Percentiles rank a stretch among this genome's conserved stretches.
Conservation (phyloP, 1,140 invertebrate species). For the Trichogramma pretiosum region DNA sequence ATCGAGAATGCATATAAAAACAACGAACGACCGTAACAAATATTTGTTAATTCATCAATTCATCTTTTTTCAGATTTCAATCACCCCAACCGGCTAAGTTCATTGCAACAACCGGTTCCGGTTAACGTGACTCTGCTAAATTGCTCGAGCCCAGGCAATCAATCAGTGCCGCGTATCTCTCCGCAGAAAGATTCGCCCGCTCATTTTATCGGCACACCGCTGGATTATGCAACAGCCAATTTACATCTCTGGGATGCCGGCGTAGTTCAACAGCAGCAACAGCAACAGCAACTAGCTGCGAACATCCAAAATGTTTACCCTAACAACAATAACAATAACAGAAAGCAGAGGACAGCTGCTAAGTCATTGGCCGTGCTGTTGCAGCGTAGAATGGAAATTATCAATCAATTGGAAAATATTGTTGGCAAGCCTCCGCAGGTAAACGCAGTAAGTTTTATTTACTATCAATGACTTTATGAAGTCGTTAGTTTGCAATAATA, state of each 20-base stretch:
- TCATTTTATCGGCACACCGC: conserved; percentile 37
- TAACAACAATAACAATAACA: conserved; percentile 19
- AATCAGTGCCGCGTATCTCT: conserved; percentile 30
- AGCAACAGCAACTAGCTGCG: conserved; percentile 34
- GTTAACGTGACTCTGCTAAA: no score
- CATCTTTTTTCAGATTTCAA: conserved; percentile 27
- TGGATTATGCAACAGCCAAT: conserved; percentile 35
- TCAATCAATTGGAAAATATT: conserved; percentile 58
- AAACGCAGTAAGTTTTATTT: conserved; percentile 30
- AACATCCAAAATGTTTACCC: conserved; percentile 29
- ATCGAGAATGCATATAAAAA: neutral
- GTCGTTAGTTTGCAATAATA: neutral
- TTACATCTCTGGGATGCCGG: conserved; percentile 36
- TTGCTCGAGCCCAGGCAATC: conserved; percentile 30
- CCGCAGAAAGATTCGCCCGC: conserved; percentile 35
- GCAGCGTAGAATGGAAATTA: conserved; percentile 58
- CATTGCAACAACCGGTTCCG: conserved; percentile 29
- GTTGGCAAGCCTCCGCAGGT: conserved; percentile 47
- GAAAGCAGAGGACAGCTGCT: conserved; percentile 42
- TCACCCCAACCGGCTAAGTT: conserved; percentile 26
- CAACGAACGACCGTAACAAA: no score
- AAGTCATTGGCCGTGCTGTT: conserved; percentile 55
- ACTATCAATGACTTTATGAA: neutral
- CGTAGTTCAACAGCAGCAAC: no score
- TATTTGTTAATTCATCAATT: conserved; percentile 11